These are phyloP conservation scores for Chanos chanos DNA, from an alignment of 2,797 vertebrate genomes.

Conservation along the genomic window DNA sequence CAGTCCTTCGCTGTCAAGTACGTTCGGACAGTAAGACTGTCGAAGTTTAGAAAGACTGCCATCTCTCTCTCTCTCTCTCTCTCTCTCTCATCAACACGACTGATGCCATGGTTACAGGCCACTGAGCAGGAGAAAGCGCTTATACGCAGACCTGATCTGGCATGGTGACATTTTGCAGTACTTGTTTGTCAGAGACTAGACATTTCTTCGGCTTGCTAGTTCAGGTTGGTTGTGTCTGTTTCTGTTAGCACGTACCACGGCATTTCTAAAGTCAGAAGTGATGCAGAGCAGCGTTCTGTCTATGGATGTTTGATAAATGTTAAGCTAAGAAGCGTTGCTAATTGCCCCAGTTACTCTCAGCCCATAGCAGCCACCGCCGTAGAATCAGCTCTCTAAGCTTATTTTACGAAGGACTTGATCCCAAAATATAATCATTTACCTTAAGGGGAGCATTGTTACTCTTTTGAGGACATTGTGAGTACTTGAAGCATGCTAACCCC, in stretches of 20 bases:
- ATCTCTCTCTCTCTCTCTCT: slow-evolving; percentile 43
- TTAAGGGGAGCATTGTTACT: no score
- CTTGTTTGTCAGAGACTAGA: slow-evolving; percentile 39
- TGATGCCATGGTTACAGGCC: slow-evolving; percentile 63
- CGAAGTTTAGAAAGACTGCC: slow-evolving; percentile 41
- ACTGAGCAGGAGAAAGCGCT: slow-evolving; percentile 44
- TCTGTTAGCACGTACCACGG: slow-evolving; percentile 3
- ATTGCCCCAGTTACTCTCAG: slow-evolving; percentile 19
- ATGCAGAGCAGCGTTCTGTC: slow-evolving; percentile 6
- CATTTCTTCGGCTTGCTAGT: slow-evolving; percentile 16
- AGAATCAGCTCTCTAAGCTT: no score
- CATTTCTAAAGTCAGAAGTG: slow-evolving; percentile 28
- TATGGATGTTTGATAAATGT: neutral
- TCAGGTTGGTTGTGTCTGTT: slow-evolving; percentile 3
- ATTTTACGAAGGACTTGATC: no score
- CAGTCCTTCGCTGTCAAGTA: slow-evolving; percentile 27
- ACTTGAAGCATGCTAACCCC: slow-evolving; percentile 2
- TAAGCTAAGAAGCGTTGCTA: slow-evolving; percentile 7
- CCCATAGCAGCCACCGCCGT: no score
- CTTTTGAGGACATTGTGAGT: no score
- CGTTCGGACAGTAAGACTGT: slow-evolving; percentile 50
- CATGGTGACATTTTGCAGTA: slow-evolving; percentile 41
- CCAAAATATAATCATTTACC: no score
- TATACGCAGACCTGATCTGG: slow-evolving; percentile 36
- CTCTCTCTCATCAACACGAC: slow-evolving; percentile 59